Evolutionary conservation across 2,113 vertebrate species (phyloP).

Genomic region (Clarias gariepinus): DNA sequence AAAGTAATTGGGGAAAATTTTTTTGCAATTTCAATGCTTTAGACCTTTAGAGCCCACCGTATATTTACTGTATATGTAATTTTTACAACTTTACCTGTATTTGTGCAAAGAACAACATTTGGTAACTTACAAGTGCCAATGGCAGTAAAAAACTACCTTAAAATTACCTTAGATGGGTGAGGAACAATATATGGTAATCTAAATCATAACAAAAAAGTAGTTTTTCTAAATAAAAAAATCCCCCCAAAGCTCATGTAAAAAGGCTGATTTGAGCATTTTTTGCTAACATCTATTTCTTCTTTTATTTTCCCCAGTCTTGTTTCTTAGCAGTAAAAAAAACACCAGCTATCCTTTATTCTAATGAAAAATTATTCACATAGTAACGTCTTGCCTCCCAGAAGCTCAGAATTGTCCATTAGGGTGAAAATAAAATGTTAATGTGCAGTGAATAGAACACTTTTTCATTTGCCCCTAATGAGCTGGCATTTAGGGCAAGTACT

Average conservation of each 20-base stretch:
- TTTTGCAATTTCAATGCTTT: neutral
- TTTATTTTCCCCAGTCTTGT: neutral
- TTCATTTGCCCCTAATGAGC: conserved; percentile 42
- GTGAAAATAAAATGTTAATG: conserved; percentile 41
- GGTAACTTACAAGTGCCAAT: no score
- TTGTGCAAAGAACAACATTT: no score
- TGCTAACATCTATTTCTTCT: neutral
- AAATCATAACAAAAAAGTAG: neutral
- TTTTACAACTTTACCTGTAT: no score
- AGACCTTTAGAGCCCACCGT: neutral
- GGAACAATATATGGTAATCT: no score
- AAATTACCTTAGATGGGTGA: no score
- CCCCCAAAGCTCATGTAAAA: neutral
- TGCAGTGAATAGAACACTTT: conserved; percentile 26
- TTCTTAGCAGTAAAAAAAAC: neutral
- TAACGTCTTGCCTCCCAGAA: neutral
- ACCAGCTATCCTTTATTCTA: conserved; percentile 25
- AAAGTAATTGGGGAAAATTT: no score
- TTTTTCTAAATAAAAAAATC: neutral
- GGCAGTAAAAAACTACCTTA: no score
- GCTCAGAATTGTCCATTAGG: conserved; percentile 28
- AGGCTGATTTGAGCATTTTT: neutral
- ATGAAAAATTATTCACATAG: conserved; percentile 38
- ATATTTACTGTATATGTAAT: neutral
- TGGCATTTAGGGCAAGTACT: conserved; percentile 38